A percentile compares a stretch with the other conserved stretches of the same genome.
phyloP scores from a whole-genome alignment of 2,888 invertebrate species.

The Cremastobaeus sp. region DNA sequence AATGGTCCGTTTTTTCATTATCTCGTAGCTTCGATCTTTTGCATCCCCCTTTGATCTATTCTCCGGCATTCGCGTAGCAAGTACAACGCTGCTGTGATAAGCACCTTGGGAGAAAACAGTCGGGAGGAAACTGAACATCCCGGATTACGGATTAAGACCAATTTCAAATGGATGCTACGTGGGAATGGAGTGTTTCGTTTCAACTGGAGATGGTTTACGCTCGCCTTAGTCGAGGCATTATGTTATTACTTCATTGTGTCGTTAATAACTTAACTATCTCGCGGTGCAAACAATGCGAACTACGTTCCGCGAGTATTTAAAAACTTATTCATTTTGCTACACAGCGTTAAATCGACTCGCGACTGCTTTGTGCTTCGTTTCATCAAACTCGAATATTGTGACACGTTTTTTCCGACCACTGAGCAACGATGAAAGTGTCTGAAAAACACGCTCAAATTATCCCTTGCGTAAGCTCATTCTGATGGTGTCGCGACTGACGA shows the following conservation, averaged over 20 bases:
- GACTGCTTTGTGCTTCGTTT: too few relatives aligned
- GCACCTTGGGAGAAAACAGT: constrained; percentile 68
- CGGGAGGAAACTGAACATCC: constrained; percentile 75
- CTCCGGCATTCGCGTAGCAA: constrained; percentile 48
- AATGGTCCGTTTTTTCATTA: constrained; percentile 52
- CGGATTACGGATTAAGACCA: constrained; percentile 77
- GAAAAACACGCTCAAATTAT: too few relatives aligned
- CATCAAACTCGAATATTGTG: too few relatives aligned
- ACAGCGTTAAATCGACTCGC: constrained; percentile 10
- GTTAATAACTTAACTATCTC: constrained; percentile 54
- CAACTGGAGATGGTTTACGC: constrained; percentile 55
- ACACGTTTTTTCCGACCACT: too few relatives aligned
- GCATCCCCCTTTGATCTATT: constrained; percentile 59
- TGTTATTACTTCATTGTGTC: constrained; percentile 58
- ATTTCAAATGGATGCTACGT: constrained; percentile 73
- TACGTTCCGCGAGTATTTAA: constrained; percentile 40
- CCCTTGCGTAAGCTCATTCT: too few relatives aligned
- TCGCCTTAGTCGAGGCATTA: constrained; percentile 44
- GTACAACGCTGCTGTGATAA: constrained; percentile 57
- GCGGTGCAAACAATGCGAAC: constrained; percentile 43
- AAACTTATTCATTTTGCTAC: constrained; percentile 32
- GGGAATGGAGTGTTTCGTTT: constrained; percentile 73
- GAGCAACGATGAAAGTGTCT: too few relatives aligned
- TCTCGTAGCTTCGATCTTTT: constrained; percentile 56
- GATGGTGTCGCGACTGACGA: too few relatives aligned